Base-by-base conservation (phyloP, 2,113 vertebrate species). In the Chelonoidis abingdonii region DNA sequence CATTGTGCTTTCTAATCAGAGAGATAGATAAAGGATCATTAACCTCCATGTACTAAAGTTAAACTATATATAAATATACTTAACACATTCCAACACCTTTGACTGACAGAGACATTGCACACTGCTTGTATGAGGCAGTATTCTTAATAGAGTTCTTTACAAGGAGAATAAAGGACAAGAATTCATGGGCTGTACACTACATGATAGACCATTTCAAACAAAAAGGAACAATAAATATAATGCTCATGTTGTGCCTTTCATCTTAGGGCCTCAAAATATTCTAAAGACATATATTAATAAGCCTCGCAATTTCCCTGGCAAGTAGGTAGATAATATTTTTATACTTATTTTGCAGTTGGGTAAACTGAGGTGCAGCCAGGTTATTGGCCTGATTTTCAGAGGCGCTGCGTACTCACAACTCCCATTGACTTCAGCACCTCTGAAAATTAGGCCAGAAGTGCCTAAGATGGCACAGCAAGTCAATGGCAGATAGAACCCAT, bases 31-130 rank as follows among this genome's bases (percentile, higher is more conserved):
- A 72, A 72, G 65, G 49, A 87, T n/a, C 79, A 56, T 79, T 93
- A 95, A 52, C 44, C 31, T 91, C 82, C 62, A 69, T 24, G 83
- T 84, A 83, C 2, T 6, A 47, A 89, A 84, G 25, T 57, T 83
- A 89, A 95, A 88, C 25, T 80, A 11, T 79, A 11, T 78, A 82
- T 92, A 79, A 92, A 92, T 97, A 95, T 85, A 83, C 14, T 52
- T 19, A 62, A 17, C 80, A 54, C 53, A 83, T n/a, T 83, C 29
- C 76, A 19, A 83, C 83, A 88, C 29, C 76, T 91, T 87, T 92
- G 38, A 80, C 19, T 93, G 84, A 93, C 17, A 81, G 89, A 92
- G 91, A 78, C 81, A 56, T 95, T 53, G 27, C 25, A 56, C 17
- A 17, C 5, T 89, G 25, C 8, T 35, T 85, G 44, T 41, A 25